Evolutionary conservation across 2,888 invertebrate species (phyloP).

Genomic region (Pachliopta kotzebuea): DNA sequence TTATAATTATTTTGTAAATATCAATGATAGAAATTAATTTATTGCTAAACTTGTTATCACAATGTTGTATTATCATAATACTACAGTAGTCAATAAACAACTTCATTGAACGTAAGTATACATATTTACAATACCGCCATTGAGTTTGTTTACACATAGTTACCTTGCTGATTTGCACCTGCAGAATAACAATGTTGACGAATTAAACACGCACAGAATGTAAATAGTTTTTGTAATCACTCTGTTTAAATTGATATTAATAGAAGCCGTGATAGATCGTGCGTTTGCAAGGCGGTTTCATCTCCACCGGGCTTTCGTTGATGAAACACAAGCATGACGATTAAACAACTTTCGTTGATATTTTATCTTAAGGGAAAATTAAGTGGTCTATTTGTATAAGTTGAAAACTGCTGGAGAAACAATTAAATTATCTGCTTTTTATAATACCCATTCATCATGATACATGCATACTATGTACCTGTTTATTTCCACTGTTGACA

Average conservation of each 20-base stretch:
- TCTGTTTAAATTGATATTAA: neutral
- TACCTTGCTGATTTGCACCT: constrained; percentile 1
- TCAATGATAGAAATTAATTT: neutral
- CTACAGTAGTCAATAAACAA: neutral
- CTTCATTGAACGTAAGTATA: neutral
- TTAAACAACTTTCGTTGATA: no score
- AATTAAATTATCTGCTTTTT: no score
- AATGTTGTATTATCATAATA: neutral
- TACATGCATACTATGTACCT: neutral
- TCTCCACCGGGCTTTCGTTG: neutral
- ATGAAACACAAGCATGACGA: neutral
- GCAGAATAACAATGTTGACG: constrained; percentile 7
- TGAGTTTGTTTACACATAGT: neutral
- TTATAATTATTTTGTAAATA: neutral
- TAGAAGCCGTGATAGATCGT: neutral
- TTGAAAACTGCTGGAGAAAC: no score
- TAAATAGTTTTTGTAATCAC: constrained; percentile 3
- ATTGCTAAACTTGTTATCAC: neutral
- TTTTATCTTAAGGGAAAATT: no score
- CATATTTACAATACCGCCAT: neutral
- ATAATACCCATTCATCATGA: neutral
- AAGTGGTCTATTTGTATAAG: no score
- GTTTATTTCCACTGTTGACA: constrained; percentile 19
- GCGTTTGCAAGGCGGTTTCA: no score
- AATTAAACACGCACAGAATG: constrained; percentile 18